phyloP scores from a whole-genome alignment of 2,888 invertebrate species.

The Athrips mouffetella region DNA sequence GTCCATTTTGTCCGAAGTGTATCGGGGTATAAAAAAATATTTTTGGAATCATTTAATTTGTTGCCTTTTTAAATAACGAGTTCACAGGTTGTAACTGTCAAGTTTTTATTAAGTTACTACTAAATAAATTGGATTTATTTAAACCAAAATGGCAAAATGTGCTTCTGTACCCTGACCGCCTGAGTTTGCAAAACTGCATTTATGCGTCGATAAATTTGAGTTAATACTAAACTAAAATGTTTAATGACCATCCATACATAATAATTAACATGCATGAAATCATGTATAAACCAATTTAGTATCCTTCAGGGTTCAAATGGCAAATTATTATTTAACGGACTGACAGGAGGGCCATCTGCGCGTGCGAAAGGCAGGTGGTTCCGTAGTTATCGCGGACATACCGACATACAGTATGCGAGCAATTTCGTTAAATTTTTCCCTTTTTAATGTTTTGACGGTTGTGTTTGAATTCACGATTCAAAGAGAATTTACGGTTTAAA shows the following conservation, averaged over 20 bases:
- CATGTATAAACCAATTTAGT: slow-evolving; percentile 19
- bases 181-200: too few relatives aligned
- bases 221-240: slow-evolving; percentile 9
- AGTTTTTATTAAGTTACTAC: too few relatives aligned
- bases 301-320: slow-evolving; percentile 35
- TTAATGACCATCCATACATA: slow-evolving; percentile 14
- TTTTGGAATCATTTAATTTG: too few relatives aligned
- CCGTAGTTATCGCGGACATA: slow-evolving; percentile 22
- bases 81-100: too few relatives aligned
- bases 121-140: too few relatives aligned
- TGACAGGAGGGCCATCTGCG: slow-evolving; percentile 32
- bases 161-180: too few relatives aligned
- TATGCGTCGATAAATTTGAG: slow-evolving; percentile 1
- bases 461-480: slow-evolving; percentile 25
- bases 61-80: too few relatives aligned
- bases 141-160: too few relatives aligned
- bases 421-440: slow-evolving; percentile 25
- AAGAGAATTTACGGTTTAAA: slow-evolving; percentile 15
- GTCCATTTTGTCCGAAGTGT: too few relatives aligned
- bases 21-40: too few relatives aligned
- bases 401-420: slow-evolving; percentile 24
- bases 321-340: slow-evolving; percentile 31
- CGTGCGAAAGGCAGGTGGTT: slow-evolving; percentile 25
- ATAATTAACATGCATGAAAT: slow-evolving; percentile 19
- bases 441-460: slow-evolving; percentile 19